A percentile compares a stretch with the other conserved stretches of the same genome.
Evolutionary conservation across 2,113 vertebrate species (phyloP).

Genomic region (Atherinomorus stipes): DNA sequence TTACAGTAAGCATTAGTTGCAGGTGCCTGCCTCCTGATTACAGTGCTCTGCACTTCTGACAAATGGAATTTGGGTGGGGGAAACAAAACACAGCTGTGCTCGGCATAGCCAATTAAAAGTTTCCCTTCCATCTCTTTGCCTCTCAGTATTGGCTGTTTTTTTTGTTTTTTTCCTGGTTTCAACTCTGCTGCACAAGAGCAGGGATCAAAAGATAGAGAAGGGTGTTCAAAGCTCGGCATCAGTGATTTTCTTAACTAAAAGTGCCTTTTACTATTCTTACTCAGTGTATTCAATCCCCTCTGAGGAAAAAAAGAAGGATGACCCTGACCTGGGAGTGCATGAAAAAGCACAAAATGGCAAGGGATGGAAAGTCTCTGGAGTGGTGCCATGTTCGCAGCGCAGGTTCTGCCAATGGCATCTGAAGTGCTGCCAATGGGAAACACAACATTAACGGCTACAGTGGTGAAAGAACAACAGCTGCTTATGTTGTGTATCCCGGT

Average conservation of each 20-base stretch:
- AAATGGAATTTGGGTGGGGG: slow-evolving; percentile 58
- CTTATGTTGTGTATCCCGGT: slow-evolving; percentile 47
- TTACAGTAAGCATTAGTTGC: slow-evolving; percentile 68
- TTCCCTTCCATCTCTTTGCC: slow-evolving; percentile 59
- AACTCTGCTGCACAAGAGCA: slow-evolving; percentile 34
- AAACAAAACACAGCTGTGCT: slow-evolving; percentile 66
- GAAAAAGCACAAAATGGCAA: slow-evolving; percentile 30
- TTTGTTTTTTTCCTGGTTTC: slow-evolving; percentile 17
- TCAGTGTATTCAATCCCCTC: background rate
- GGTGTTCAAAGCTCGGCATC: slow-evolving; percentile 31
- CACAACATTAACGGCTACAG: slow-evolving; percentile 47
- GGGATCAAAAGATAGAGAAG: slow-evolving; percentile 53
- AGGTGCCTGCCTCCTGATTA: slow-evolving; percentile 61
- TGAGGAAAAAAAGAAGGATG: slow-evolving; percentile 4
- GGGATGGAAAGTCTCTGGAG: slow-evolving; percentile 49
- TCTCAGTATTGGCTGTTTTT: slow-evolving; percentile 43
- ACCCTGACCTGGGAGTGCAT: slow-evolving; percentile 25
- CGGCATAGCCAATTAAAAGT: slow-evolving; percentile 76
- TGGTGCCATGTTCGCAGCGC: slow-evolving; percentile 39
- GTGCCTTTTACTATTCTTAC: slow-evolving; percentile 30
- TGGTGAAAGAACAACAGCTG: slow-evolving; percentile 64
- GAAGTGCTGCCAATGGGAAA: slow-evolving; percentile 65
- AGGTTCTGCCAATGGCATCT: slow-evolving; percentile 56
- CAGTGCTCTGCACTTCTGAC: slow-evolving; percentile 59
- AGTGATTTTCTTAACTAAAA: slow-evolving; percentile 40